A percentile compares a stretch with the other conserved stretches of the same genome.
Evolutionary conservation across 2,888 invertebrate genomes (phyloP).

Genomic region (Esperia sulphurella): DNA sequence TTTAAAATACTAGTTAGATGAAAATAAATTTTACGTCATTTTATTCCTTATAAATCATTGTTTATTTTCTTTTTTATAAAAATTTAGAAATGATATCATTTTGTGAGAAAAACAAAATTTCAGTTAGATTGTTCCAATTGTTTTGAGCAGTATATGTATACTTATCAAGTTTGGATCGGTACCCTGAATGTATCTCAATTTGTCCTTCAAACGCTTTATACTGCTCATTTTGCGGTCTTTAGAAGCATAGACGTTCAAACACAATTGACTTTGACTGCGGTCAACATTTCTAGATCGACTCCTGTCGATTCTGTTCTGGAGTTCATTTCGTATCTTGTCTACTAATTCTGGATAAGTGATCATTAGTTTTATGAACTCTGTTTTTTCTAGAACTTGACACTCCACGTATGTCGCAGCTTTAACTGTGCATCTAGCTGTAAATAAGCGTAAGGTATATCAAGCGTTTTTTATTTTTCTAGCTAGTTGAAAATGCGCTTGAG

Average conservation of each 20-base stretch:
- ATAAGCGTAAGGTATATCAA: neutral
- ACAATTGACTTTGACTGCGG: slow-evolving; percentile 26
- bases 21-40: no score
- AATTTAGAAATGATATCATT: no score
- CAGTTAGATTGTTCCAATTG: no score
- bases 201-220: slow-evolving; percentile 71
- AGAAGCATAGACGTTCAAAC: slow-evolving; percentile 66
- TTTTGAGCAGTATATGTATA: no score
- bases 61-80: no score
- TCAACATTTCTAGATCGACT: slow-evolving; percentile 38
- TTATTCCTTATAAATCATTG: no score
- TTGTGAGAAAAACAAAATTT: no score
- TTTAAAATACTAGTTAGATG: no score
- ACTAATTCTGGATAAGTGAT: slow-evolving; percentile 67
- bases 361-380: slow-evolving; percentile 68
- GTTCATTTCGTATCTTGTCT: slow-evolving; percentile 47
- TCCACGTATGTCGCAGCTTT: slow-evolving; percentile 76
- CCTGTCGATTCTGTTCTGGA: slow-evolving; percentile 47
- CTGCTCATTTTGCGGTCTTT: slow-evolving; percentile 67
- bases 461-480: no score
- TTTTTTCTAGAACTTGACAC: slow-evolving; percentile 72
- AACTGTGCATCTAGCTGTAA: slow-evolving; percentile 68
- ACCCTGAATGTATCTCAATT: slow-evolving; percentile 66
- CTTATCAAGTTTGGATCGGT: slow-evolving; percentile 1
- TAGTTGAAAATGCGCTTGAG: no score